phyloP scores from a whole-genome alignment of 2,797 vertebrate genomes.

The Argya squamiceps region DNA sequence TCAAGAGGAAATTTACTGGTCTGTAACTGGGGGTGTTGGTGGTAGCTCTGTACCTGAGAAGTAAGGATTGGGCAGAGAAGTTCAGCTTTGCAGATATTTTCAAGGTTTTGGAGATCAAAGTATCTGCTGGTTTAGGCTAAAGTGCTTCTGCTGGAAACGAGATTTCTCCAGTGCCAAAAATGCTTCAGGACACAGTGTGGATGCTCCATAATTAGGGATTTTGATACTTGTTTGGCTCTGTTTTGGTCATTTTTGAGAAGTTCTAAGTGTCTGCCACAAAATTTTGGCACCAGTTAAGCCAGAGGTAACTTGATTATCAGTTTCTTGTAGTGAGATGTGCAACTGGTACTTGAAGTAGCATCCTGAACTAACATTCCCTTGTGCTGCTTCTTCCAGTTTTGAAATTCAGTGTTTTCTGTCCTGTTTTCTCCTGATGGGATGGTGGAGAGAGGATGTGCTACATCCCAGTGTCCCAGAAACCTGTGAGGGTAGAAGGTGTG shows the following conservation, averaged over 20 bases:
- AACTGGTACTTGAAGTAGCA: background rate
- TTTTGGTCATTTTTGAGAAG: background rate
- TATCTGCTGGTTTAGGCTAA: background rate
- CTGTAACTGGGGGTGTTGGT: background rate
- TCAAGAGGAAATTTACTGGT: background rate
- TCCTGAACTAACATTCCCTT: background rate
- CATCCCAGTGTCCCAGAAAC: background rate
- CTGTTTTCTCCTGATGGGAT: background rate
- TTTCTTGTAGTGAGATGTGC: background rate
- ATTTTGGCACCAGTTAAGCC: background rate
- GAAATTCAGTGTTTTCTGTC: background rate
- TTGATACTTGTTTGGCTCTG: background rate
- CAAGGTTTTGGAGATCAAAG: background rate
- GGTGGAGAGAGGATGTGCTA: background rate
- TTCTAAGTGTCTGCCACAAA: background rate
- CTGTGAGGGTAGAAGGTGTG: background rate
- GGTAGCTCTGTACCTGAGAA: background rate
- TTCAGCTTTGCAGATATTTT: background rate
- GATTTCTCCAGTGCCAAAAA: background rate
- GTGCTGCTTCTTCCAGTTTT: background rate
- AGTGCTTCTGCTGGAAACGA: background rate
- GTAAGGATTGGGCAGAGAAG: background rate
- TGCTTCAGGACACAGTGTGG: background rate
- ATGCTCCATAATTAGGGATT: background rate
- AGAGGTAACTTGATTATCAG: background rate